Base-by-base conservation (phyloP, 2,113 vertebrate genomes). In the Prunella himalayana region DNA sequence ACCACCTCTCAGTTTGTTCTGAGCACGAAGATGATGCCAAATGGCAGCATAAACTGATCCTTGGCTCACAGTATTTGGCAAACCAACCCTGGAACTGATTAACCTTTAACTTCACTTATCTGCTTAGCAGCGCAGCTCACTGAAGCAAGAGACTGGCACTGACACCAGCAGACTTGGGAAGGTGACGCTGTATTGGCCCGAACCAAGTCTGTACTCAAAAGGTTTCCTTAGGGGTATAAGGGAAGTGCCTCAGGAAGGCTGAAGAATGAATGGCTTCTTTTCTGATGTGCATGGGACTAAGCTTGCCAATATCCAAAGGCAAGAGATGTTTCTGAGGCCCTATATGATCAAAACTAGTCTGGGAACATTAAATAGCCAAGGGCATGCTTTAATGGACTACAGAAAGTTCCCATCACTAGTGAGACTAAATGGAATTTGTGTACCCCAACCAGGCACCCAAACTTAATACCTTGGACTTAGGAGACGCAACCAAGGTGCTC, bases 61-160 rank as follows among this genome's bases (percentile, higher is more conserved):
- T 15, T 82, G 69, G 75, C 80, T 88, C 80, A 15, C 13, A 22
- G 57, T 24, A 23, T 63, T 86, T 83, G 88, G 82, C 88, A 94
- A 71, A 88, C 22, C 75, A 51, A 12, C n/a, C 37, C 41, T 78
- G 60, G 53, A 92, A 75, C 87, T 45, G 90, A 71, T 78, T 86
- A 95, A 71, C 45, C 47, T 76, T 85, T 90, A 91, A 81, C 60
- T 91, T 91, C 79, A 47, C 64, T 90, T 94, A 94, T 60, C 64
- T 90, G 80, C 68, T 65, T 84, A 68, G 59, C 41, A 90, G 90
- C 56, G 59, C 17, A 5, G 44, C 45, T 71, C 45, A 83, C 64
- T 54, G 59, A 66, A 78, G 63, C 30, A 22, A 31, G 69, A 70
- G 56, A 60, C 3, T 75, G 64, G 54, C 82, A 30, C 42, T 35